These are phyloP conservation scores for Anthophora plumipes DNA, from an alignment of 2,888 invertebrate species.

Conservation along the genomic window DNA sequence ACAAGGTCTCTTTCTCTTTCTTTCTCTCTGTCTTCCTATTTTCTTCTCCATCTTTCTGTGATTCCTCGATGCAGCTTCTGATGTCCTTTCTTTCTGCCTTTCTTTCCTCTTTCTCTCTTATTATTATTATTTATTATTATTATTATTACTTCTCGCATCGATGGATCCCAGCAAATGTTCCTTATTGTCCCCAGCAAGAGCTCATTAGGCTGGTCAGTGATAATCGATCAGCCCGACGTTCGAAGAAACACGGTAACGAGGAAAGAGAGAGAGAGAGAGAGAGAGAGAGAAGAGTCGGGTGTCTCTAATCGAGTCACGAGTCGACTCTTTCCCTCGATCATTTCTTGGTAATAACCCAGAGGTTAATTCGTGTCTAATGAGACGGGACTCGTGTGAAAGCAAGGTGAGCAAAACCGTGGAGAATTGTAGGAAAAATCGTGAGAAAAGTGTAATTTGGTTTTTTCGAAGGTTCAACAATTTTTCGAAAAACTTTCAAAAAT, in stretches of 20 bases:
- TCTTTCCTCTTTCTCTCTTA: neutral
- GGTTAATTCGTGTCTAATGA: neutral
- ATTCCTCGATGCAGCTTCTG: neutral
- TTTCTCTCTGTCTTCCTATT: neutral
- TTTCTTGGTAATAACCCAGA: too few relatives aligned
- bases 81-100: neutral
- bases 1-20: slow-evolving; percentile 10
- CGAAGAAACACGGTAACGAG: slow-evolving; percentile 2
- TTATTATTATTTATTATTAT: neutral
- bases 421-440: neutral
- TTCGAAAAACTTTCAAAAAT: too few relatives aligned
- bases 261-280: too few relatives aligned
- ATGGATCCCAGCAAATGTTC: slow-evolving; percentile 6
- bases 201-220: slow-evolving; percentile 37
- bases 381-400: neutral
- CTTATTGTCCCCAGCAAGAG: slow-evolving; percentile 30
- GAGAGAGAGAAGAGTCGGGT: too few relatives aligned
- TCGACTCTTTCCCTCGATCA: neutral
- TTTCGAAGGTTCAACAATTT: too few relatives aligned
- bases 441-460: too few relatives aligned
- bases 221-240: slow-evolving; percentile 32
- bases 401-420: too few relatives aligned
- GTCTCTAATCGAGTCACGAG: neutral
- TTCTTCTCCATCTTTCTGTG: too few relatives aligned
- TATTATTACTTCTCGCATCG: slow-evolving; percentile 35